phyloP scores from a whole-genome alignment of 1,140 invertebrate genomes.

The Brachionus asplanchnoidis region DNA sequence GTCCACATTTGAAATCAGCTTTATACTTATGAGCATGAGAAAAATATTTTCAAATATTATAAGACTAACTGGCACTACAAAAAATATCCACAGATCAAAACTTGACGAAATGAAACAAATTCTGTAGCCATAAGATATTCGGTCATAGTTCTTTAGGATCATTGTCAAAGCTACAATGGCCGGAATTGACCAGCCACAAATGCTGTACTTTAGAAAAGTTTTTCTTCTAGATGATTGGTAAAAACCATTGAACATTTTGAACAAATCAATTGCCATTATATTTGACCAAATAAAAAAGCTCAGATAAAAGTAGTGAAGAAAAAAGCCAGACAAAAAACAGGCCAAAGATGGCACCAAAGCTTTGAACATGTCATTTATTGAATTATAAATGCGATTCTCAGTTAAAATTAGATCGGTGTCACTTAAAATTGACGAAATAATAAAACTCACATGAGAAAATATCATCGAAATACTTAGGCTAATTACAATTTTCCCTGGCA shows the following conservation, averaged over 20 bases:
- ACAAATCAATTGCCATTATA: slow-evolving; percentile 5
- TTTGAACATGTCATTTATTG: neutral
- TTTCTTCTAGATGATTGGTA: neutral
- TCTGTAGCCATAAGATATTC: neutral
- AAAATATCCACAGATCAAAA: neutral
- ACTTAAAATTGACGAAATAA: neutral
- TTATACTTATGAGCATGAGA: neutral
- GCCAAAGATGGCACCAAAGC: neutral
- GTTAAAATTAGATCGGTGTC: neutral
- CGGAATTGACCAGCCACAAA: neutral
- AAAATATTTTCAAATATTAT: neutral
- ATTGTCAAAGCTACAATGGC: neutral
- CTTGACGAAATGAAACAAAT: neutral
- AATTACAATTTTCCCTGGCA: neutral
- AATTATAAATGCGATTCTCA: neutral
- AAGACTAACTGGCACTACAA: neutral
- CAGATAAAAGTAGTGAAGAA: neutral
- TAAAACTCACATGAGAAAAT: neutral
- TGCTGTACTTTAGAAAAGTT: neutral
- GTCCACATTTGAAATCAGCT: neutral
- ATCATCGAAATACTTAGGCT: neutral
- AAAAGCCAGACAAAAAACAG: neutral
- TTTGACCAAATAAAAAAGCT: neutral
- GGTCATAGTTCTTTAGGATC: neutral
- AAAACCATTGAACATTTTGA: neutral